Evolutionary conservation across 2,113 vertebrate species (phyloP).

Genomic region (Peromyscus californicus): DNA sequence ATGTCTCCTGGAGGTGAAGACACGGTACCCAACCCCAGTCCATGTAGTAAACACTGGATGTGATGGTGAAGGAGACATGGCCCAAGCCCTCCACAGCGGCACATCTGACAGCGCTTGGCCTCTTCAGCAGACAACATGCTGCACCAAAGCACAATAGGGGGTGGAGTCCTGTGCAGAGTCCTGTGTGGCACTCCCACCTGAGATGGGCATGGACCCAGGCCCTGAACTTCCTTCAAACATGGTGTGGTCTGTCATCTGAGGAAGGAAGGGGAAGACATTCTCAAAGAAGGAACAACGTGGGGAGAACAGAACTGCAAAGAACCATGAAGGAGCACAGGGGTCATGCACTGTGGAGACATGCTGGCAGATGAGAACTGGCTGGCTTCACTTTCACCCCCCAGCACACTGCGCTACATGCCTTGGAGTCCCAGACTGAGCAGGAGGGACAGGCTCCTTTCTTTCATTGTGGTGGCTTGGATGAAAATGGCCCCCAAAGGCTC

Average conservation of each 20-base stretch:
- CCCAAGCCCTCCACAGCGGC: background rate
- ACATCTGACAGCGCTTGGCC: background rate
- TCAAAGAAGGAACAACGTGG: background rate
- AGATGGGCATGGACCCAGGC: background rate
- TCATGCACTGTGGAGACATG: rapidly evolving
- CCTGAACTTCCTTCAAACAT: background rate
- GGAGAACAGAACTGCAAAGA: background rate
- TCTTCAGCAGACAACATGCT: rapidly evolving
- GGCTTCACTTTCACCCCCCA: background rate
- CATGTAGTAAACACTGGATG: background rate
- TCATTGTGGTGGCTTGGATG: background rate
- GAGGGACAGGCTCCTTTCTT: background rate
- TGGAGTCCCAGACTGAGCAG: background rate
- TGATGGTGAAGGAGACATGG: background rate
- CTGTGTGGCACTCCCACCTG: background rate
- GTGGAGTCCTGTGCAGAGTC: background rate
- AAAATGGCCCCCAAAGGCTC: background rate
- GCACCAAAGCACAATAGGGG: background rate
- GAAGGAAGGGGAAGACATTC: background rate
- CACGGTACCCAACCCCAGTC: background rate
- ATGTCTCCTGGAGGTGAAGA: background rate
- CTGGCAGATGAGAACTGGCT: background rate
- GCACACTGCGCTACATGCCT: background rate
- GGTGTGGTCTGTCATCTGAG: background rate
- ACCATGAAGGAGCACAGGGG: no score